Conservation (phyloP, 2,888 invertebrate genomes). For the Amorpha juglandis region DNA sequence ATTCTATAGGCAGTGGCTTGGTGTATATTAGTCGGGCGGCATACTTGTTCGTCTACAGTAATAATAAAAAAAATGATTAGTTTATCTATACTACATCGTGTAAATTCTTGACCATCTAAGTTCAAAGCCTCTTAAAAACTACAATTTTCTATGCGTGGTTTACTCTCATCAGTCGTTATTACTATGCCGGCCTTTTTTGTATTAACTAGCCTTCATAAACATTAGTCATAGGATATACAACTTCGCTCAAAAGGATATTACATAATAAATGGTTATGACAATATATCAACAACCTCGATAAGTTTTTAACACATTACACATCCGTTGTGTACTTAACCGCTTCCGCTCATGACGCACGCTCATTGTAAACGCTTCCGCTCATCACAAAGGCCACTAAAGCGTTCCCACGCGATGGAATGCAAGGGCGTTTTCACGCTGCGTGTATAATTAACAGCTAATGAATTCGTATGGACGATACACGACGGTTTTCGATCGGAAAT, state of each 20-base stretch:
- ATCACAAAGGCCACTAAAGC: slow-evolving; percentile 28
- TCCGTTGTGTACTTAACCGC: background rate
- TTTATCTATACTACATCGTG: no score
- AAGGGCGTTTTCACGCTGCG: slow-evolving; percentile 56
- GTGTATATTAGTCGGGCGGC: no score
- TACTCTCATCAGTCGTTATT: no score
- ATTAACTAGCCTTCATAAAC: no score
- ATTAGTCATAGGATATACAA: background rate
- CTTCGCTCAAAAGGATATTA: background rate
- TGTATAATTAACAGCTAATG: slow-evolving; percentile 52
- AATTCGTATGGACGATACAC: slow-evolving; percentile 37
- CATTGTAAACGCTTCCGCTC: slow-evolving; percentile 17
- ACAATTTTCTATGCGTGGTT: no score
- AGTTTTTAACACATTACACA: background rate
- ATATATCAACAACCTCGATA: background rate
- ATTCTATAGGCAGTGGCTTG: no score
- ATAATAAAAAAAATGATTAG: no score
- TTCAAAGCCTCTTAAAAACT: no score
- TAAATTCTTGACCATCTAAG: no score
- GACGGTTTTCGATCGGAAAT: slow-evolving; percentile 23
- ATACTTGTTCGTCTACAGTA: no score
- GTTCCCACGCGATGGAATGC: slow-evolving; percentile 55
- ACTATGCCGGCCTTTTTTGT: no score
- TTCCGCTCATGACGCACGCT: background rate
- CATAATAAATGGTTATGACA: background rate